phyloP scores from a whole-genome alignment of 2,888 invertebrate species.

The Agrotis exclamationis region DNA sequence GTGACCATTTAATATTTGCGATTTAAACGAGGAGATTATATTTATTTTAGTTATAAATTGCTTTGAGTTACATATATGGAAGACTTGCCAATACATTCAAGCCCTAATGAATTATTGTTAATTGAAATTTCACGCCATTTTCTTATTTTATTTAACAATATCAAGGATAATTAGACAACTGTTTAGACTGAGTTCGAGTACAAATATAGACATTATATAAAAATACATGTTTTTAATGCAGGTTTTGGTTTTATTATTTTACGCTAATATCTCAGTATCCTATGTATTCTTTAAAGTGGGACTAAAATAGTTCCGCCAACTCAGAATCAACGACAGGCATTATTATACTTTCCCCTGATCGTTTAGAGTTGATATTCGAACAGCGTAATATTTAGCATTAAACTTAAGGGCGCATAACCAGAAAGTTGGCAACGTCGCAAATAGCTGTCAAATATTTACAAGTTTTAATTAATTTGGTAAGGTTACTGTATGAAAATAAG shows the following conservation, averaged over 20 bases:
- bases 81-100: slow-evolving; percentile 7
- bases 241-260: background rate
- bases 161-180: slow-evolving; percentile 2
- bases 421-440: too few species aligned
- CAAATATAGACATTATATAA: slow-evolving; percentile 26
- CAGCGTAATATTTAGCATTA: background rate
- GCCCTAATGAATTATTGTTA: background rate
- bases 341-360: background rate
- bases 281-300: background rate
- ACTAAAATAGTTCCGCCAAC: background rate
- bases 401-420: too few species aligned
- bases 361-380: background rate
- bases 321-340: background rate
- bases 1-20: background rate
- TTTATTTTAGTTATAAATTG: slow-evolving; percentile 6
- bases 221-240: slow-evolving; percentile 17
- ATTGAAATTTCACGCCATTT: background rate
- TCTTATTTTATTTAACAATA: background rate
- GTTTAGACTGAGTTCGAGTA: background rate
- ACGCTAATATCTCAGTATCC: background rate
- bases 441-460: too few species aligned
- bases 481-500: too few species aligned
- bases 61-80: slow-evolving; percentile 19
- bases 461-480: too few species aligned
- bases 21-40: background rate